Conservation (phyloP, 2,888 invertebrate species). For the Conistra vaccinii region DNA sequence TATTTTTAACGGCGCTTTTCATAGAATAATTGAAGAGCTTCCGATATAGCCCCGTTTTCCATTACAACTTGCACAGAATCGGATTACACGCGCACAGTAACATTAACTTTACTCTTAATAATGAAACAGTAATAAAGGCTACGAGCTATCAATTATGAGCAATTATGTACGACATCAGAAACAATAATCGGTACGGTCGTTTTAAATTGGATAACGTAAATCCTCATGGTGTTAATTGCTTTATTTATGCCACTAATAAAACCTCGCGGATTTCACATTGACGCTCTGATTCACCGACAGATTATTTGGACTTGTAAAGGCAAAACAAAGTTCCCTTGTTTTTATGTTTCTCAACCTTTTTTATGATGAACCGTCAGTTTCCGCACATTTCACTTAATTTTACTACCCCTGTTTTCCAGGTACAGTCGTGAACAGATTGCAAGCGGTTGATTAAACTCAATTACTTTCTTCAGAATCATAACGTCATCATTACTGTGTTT, state of each 20-base stretch:
- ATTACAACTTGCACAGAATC: conserved; percentile 37
- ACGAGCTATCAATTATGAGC: conserved; percentile 59
- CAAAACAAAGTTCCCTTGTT: conserved; percentile 71
- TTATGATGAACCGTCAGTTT: conserved; percentile 71
- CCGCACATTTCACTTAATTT: conserved; percentile 63
- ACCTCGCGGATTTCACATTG: conserved; percentile 75
- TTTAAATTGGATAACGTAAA: conserved; percentile 73
- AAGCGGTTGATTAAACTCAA: conserved; percentile 56
- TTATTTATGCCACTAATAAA: conserved; percentile 74
- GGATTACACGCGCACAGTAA: conserved; percentile 23
- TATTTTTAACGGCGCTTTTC: conserved; percentile 28
- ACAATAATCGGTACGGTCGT: conserved; percentile 67
- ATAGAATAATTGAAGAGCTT: conserved; percentile 47
- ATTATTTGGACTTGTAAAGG: conserved; percentile 73
- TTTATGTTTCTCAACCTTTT: conserved; percentile 73
- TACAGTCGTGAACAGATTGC: conserved; percentile 60
- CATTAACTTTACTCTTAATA: conserved; percentile 54
- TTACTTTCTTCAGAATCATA: conserved; percentile 53
- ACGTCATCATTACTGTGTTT: conserved; percentile 33
- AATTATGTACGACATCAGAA: conserved; percentile 64
- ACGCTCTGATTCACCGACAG: conserved; percentile 62
- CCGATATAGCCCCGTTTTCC: conserved; percentile 33
- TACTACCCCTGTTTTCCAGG: conserved; percentile 63
- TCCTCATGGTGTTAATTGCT: conserved; percentile 74
- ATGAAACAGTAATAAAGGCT: conserved; percentile 59